Evolutionary conservation across 2,888 invertebrate species (phyloP).

Genomic region (Pocota personata): DNA sequence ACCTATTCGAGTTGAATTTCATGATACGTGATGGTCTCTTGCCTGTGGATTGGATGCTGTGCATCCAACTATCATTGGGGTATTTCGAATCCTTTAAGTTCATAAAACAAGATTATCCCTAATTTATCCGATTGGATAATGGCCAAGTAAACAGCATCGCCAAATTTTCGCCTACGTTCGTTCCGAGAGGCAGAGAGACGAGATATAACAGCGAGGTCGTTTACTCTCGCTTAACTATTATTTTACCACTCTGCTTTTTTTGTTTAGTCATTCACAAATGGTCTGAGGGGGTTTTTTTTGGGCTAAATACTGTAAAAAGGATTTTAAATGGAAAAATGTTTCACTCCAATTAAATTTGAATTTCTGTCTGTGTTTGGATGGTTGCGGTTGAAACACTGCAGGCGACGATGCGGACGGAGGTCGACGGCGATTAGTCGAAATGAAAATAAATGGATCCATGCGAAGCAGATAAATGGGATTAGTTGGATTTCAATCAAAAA

Average conservation of each 20-base stretch:
- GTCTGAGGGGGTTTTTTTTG: background rate
- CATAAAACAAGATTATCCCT: slow-evolving; percentile 71
- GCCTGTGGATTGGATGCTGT: background rate
- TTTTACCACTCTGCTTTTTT: background rate
- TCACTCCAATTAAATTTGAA: slow-evolving; percentile 62
- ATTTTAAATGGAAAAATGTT: slow-evolving; percentile 48
- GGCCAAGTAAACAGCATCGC: slow-evolving; percentile 67
- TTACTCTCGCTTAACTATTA: slow-evolving; percentile 10
- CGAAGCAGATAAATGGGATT: slow-evolving; percentile 16
- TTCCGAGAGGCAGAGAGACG: background rate
- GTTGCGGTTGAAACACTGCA: background rate
- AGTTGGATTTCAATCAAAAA: slow-evolving; percentile 29
- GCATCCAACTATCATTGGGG: background rate
- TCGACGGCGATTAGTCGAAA: slow-evolving; percentile 24
- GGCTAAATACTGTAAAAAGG: slow-evolving; percentile 18
- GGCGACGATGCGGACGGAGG: background rate
- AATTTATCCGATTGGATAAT: slow-evolving; percentile 72
- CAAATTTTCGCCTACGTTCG: slow-evolving; percentile 46
- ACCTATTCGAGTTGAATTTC: slow-evolving; percentile 58
- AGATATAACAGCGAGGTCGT: background rate
- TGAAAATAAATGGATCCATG: slow-evolving; percentile 45
- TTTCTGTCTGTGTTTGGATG: slow-evolving; percentile 30
- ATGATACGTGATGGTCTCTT: slow-evolving; percentile 61
- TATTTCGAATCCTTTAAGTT: slow-evolving; percentile 61
- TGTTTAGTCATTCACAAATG: slow-evolving; percentile 21